Base-by-base conservation (phyloP, 2,113 vertebrate genomes). In the Takifugu flavidus region DNA sequence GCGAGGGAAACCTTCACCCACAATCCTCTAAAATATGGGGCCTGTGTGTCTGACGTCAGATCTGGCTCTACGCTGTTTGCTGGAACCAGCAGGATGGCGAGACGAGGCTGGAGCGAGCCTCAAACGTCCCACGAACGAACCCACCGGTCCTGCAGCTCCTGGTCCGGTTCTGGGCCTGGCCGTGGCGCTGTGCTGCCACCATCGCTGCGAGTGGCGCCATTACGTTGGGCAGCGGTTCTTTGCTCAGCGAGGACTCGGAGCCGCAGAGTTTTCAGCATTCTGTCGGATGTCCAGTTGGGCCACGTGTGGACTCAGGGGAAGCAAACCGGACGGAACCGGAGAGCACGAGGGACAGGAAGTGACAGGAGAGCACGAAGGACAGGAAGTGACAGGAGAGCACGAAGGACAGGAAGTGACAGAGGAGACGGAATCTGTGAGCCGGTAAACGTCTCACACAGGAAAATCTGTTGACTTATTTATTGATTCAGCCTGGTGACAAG, bases 211-310 rank as follows among this genome's bases (percentile, higher is more conserved):
- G 56, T 99, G 97, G 97, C 91, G 87, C 47, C 94, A 97, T 77
- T 99, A 98, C 3, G 94, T 96, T n/a, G 97, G 97, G 62, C 93
- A 87, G 86, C 88, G 92, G 34, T 96, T 98, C 81, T 98, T 99
- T 78, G 84, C 62, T 67, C 82, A 91, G 53, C 79, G 75, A 49
- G 97, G 95, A 70, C 91, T 99, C 4, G 93, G 94, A 3, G 82
- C 90, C 0, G 50, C 39, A 1, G 94, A 99, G 80, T 99, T 99
- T 67, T 74, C 90, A 8, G 92, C 93, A 54, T 95, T 96, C 86
- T 94, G 94, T 74, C 92, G 96, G 60, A 96, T 99, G 95, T 96
- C 94, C 59, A 98, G 97, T 67, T 99, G 97, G 97, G 97, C 96
- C 1, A 99, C 96, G 0, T 99, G 96, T 80, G 95, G 96, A 31